phyloP scores from a whole-genome alignment of 2,888 invertebrate genomes.

The Drosophila aldrichi region DNA sequence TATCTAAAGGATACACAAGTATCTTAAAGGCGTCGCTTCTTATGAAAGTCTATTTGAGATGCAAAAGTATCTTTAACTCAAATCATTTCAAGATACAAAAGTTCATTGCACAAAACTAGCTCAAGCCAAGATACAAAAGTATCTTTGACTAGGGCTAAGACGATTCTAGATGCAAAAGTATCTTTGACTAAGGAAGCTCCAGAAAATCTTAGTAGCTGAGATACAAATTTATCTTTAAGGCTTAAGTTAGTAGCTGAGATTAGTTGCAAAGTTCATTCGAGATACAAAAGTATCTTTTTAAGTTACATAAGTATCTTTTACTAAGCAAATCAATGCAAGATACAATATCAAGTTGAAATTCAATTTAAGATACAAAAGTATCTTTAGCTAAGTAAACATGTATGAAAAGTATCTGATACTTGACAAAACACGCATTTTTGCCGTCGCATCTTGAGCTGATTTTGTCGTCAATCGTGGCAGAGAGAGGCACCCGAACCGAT shows the following conservation, averaged over 20 bases:
- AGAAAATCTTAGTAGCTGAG: too few relatives aligned
- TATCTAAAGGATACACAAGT: neutral
- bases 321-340: too few relatives aligned
- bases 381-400: neutral
- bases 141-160: neutral
- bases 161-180: neutral
- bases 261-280: too few relatives aligned
- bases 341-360: too few relatives aligned
- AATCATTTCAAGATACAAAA: neutral
- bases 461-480: constrained; percentile 16
- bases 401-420: neutral
- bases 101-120: too few relatives aligned
- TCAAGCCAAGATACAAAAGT: neutral
- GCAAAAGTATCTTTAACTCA: neutral
- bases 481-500: neutral
- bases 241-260: too few relatives aligned
- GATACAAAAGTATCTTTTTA: too few relatives aligned
- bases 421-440: neutral
- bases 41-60: too few relatives aligned
- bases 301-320: too few relatives aligned
- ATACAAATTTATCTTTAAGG: too few relatives aligned
- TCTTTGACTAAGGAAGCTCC: too few relatives aligned
- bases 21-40: neutral
- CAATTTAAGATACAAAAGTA: neutral
- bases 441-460: constrained; percentile 14